A percentile compares a stretch with the other conserved stretches of the same genome.
Evolutionary conservation across 2,113 vertebrate genomes (phyloP).

Genomic region (Eptesicus fuscus): DNA sequence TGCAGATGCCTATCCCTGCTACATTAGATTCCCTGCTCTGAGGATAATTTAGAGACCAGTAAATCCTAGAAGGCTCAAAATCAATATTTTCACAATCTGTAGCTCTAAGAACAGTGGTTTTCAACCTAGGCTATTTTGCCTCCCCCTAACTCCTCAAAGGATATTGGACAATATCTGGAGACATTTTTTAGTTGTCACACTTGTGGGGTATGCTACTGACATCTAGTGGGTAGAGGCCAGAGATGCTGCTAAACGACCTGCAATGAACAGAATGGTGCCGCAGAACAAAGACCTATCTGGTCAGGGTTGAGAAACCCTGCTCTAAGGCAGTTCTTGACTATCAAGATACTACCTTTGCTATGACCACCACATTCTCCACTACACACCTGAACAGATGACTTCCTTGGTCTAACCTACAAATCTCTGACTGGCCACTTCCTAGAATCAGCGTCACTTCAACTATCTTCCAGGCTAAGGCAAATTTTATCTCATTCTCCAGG

Average conservation of each 20-base stretch:
- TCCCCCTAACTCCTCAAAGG: not conserved
- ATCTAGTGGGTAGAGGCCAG: conserved; percentile 28
- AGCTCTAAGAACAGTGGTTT: not conserved
- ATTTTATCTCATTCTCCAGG: not conserved
- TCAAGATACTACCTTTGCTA: not conserved
- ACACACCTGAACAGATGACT: not conserved
- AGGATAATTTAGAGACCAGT: not conserved
- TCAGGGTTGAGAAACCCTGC: not conserved
- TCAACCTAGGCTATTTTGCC: not conserved
- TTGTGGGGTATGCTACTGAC: not conserved
- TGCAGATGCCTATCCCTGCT: not conserved
- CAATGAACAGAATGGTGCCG: not conserved
- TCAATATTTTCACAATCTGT: not conserved
- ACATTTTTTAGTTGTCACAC: not conserved
- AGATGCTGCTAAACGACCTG: not conserved
- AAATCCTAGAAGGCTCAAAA: not conserved
- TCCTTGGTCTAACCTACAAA: not conserved
- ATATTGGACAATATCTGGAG: not conserved
- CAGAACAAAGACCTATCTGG: not conserved
- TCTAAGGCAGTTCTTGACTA: not conserved
- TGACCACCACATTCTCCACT: not conserved
- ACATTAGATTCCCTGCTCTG: not conserved
- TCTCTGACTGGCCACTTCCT: not conserved
- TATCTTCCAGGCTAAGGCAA: not conserved
- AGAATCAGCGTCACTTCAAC: not conserved